Evolutionary conservation across 1,140 invertebrate genomes (phyloP), one percentile per base, ranked within the genome.

Genomic region (Lordiphosa collinella): DNA sequence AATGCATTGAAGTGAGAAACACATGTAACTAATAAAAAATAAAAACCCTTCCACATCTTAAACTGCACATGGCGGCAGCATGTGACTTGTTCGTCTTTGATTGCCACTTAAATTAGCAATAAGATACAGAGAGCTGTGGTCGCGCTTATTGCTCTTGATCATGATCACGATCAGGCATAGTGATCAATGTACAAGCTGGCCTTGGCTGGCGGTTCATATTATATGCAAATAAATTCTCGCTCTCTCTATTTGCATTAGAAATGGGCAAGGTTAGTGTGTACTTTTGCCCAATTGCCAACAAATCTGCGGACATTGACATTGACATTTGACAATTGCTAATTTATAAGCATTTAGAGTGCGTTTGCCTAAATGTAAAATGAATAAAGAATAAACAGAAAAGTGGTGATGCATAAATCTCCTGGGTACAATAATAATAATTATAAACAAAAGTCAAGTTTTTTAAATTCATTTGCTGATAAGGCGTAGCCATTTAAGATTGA

Each of bases 161-260:
- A 37, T 65, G 54, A 55, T 62, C 55, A 56, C 36, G 56, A 75
- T 63, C 63, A 64, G 67, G 59, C 72, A 40, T 55, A 61, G 41
- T 57, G 67, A 68, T 75, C 72, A 71, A 64, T 66, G 58, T 67
- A 47, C 52, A 61, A 12, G 9, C 34, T 54, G 48, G 52, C 71
- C 63, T 73, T 75, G 66, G 41, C 56, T 48, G 40, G 16, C 35
- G 35, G 44, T 66, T 66, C 58, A 67, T 34, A 41, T 56, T 38
- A 40, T 38, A 67, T 67, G 53, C 40, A 57, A 70, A 62, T 55
- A 22, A 14, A 13, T 34, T 25, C 3, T 11, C 2, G 5, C 31
- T 2, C 18, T n/a, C 22, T 25, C 35, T 14, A 9, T 6, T 13
- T 38, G 14, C 8, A 46, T 18, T 29, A 29, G 25, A 14, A 18